These are phyloP conservation scores for Lineus longissimus DNA, from an alignment of 1,140 invertebrate genomes.

Conservation along the genomic window DNA sequence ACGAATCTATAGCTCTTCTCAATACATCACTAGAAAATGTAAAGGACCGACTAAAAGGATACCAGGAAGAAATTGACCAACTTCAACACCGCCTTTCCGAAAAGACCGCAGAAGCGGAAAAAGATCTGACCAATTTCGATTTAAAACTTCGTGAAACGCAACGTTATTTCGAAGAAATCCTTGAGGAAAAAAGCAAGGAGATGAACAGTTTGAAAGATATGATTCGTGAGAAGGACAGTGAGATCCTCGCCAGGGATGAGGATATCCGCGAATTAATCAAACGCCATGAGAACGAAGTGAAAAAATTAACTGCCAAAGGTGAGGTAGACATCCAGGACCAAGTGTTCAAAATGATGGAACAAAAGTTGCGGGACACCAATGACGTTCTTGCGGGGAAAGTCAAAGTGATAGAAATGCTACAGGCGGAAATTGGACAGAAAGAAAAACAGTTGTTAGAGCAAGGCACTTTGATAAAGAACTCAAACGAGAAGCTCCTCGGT, in stretches of 20 bases:
- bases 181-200: conserved; percentile 38
- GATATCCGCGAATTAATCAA: conserved; percentile 41
- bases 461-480: conserved; percentile 30
- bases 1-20: conserved; percentile 36
- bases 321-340: conserved; percentile 42
- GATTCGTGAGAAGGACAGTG: conserved; percentile 37
- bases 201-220: conserved; percentile 28
- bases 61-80: conserved; percentile 34
- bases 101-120: conserved; percentile 34
- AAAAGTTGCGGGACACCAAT: conserved; percentile 43
- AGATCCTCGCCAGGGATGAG: conserved; percentile 34
- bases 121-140: conserved; percentile 40
- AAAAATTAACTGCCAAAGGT: conserved; percentile 32
- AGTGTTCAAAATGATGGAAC: conserved; percentile 45
- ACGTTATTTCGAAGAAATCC: conserved; percentile 47
- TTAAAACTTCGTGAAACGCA: conserved; percentile 41
- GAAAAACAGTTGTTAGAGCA: conserved; percentile 38
- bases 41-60: conserved; percentile 38
- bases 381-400: conserved; percentile 44
- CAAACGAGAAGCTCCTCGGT: conserved; percentile 43
- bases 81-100: conserved; percentile 24
- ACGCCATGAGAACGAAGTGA: conserved; percentile 43
- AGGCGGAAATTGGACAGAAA: conserved; percentile 36
- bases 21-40: conserved; percentile 38
- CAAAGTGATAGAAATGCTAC: conserved; percentile 41